Conservation (phyloP, 2,888 invertebrate species). For the Lithophane leautieri region DNA sequence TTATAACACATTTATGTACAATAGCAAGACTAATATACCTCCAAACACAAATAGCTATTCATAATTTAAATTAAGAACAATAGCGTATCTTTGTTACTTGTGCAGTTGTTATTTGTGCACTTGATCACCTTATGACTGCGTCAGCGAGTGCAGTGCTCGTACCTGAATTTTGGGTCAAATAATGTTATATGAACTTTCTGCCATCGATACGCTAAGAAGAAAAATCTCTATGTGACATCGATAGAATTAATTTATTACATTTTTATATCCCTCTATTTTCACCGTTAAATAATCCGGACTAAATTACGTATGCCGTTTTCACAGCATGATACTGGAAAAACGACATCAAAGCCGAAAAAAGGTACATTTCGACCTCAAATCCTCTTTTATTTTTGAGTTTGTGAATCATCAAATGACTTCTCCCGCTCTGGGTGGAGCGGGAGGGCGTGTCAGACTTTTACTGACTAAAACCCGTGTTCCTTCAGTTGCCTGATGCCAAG, state of each 20-base stretch:
- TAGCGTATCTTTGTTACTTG: not conserved
- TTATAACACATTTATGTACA: not conserved
- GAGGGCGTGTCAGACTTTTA: no score
- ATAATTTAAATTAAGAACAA: not conserved
- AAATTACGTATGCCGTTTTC: no score
- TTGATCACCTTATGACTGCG: no score
- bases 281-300: not conserved
- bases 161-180: not conserved
- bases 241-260: not conserved
- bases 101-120: not conserved
- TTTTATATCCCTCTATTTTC: not conserved
- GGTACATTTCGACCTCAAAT: slow-evolving; percentile 9
- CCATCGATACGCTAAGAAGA: not conserved
- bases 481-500: no score
- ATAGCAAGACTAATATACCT: not conserved
- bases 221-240: not conserved
- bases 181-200: not conserved
- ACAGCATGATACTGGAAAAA: not conserved
- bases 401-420: no score
- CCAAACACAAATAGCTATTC: not conserved
- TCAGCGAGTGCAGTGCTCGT: not conserved
- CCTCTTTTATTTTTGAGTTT: no score
- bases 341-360: slow-evolving; percentile 4
- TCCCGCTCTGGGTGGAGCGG: no score
- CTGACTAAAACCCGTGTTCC: no score